Base-by-base conservation (phyloP, 2,888 invertebrate genomes). In the Harmothoe impar region DNA sequence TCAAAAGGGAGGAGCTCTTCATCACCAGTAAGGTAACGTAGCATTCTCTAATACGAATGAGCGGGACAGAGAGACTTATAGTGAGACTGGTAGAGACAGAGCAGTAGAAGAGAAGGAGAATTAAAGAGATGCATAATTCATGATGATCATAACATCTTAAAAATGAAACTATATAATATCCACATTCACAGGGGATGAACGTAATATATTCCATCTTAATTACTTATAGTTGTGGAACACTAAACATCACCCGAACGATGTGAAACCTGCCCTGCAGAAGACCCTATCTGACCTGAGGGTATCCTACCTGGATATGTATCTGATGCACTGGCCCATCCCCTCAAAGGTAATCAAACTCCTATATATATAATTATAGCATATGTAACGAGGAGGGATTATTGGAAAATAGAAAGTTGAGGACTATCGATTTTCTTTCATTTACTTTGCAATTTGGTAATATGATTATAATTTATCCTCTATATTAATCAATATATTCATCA, bases 1-100 rank as follows among this genome's bases (percentile, higher is more conserved):
- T 95, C 7, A 94, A 93, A 89, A 92, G 95, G 90, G 94, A 94
- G 86, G 95, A 95, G 77, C 85, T 96, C 7, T 95, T 95, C 91
- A 93, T 96, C 15, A 93, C 94, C 33, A 94, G 94, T 25, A 95
- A 95, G 94, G 94, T 95, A 92, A 23, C 7, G 23, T 31, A n/a
- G n/a, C n/a, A n/a, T n/a, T 33, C 5, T 84, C 29, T 35, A 33
- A 33, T 10, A 7, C 5, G 20, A 84, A 12, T 29, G 10, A n/a
- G 12, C 7, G 10, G 10, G 10, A 20, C 20, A 54, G 20, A 20
- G 20, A 15, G 54, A 54, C 12, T 54, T 10, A 20, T 15, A 20
- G 12, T 10, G 20, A 54, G 10, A 15, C 20, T 54, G n/a, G n/a
- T n/a, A n/a, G n/a, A n/a, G n/a, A n/a, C n/a, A n/a, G n/a, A n/a